These are phyloP conservation scores for Platyscapa corneri DNA, from an alignment of 1,140 invertebrate genomes.

Conservation along the genomic window DNA sequence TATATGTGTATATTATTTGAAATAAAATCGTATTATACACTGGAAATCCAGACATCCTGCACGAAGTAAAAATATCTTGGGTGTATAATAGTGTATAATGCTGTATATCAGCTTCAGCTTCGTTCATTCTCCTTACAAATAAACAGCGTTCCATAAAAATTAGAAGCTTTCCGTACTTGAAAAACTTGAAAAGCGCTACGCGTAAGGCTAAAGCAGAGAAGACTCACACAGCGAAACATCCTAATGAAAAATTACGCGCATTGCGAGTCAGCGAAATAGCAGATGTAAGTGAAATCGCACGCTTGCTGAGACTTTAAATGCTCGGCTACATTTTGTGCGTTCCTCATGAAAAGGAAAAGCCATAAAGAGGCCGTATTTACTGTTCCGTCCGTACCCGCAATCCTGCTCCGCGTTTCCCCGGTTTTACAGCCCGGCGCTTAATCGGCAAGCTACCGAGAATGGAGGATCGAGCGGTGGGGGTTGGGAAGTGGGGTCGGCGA, in stretches of 20 bases:
- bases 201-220: too few relatives aligned
- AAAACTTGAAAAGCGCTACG: too few relatives aligned
- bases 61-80: too few relatives aligned
- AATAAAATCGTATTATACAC: too few relatives aligned
- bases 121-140: too few relatives aligned
- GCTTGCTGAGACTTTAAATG: background rate
- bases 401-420: background rate
- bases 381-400: background rate
- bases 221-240: background rate
- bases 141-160: too few relatives aligned
- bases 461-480: background rate
- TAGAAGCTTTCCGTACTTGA: too few relatives aligned
- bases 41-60: too few relatives aligned
- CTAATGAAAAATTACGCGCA: conserved; percentile 15
- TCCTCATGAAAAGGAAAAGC: background rate
- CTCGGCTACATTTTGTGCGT: background rate
- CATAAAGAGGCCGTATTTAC: background rate
- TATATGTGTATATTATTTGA: too few relatives aligned
- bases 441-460: background rate
- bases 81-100: too few relatives aligned
- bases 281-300: background rate
- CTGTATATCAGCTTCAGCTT: too few relatives aligned
- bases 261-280: background rate
- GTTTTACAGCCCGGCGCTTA: background rate
- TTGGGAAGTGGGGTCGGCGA: background rate